Evolutionary conservation across 2,797 vertebrate species (phyloP).

Genomic region (Leptodactylus fallax): DNA sequence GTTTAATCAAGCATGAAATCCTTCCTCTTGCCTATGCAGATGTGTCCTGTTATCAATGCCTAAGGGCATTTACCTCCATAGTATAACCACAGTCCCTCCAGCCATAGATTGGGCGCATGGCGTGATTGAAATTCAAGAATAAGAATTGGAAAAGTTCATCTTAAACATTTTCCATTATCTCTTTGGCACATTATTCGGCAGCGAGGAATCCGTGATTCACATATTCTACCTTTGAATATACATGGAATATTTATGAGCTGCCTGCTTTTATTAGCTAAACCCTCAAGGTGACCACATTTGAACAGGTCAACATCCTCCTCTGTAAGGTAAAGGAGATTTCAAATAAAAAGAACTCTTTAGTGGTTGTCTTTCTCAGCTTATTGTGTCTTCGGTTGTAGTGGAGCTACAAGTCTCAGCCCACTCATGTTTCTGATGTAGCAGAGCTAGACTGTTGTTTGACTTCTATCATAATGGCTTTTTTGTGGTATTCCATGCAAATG

Average conservation of each 20-base stretch:
- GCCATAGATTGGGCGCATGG: not conserved
- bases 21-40: not conserved
- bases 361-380: too few species aligned
- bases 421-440: too few species aligned
- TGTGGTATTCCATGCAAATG: too few species aligned
- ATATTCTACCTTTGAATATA: constrained; percentile 7
- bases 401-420: too few species aligned
- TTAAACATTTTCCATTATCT: constrained; percentile 45
- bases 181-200: constrained; percentile 32
- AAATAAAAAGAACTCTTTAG: not conserved
- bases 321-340: constrained; percentile 25
- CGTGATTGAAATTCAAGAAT: constrained; percentile 38
- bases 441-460: too few species aligned
- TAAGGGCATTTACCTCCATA: not conserved
- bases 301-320: not conserved
- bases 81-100: not conserved
- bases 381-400: too few species aligned
- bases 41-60: not conserved
- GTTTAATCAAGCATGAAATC: constrained; percentile 20
- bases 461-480: too few species aligned
- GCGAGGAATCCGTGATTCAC: not conserved
- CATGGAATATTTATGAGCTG: constrained; percentile 55
- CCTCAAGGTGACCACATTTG: constrained; percentile 50
- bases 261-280: constrained; percentile 30
- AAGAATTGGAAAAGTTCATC: constrained; percentile 47